Conservation (phyloP, 1,140 invertebrate genomes). For the Scaptodrosophila lebanonensis region DNA sequence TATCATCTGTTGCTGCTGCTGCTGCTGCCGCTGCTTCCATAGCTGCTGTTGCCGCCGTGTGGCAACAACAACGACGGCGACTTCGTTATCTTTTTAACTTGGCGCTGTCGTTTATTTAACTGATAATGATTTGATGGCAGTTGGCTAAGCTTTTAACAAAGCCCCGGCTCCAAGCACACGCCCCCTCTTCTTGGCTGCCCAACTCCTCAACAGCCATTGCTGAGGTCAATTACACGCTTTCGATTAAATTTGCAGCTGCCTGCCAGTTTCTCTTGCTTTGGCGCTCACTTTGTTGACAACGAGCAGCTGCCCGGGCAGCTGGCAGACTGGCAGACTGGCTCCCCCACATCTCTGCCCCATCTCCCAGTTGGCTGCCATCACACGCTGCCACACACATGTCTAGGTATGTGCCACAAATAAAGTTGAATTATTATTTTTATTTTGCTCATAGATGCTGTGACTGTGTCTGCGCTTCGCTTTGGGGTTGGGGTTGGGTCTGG, state of each 20-base stretch:
- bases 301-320: constrained; percentile 51
- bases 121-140: constrained; percentile 75
- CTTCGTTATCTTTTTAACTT: constrained; percentile 74
- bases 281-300: constrained; percentile 47
- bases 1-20: constrained; percentile 66
- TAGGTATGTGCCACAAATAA: constrained; percentile 65
- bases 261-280: constrained; percentile 22
- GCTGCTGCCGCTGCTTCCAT: no score
- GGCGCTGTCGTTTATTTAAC: constrained; percentile 73
- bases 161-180: constrained; percentile 19
- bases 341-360: neutral
- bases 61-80: constrained; percentile 34
- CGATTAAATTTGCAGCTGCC: constrained; percentile 70
- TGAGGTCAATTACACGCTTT: constrained; percentile 74
- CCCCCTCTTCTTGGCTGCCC: neutral
- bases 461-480: neutral
- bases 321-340: constrained; percentile 18
- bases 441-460: constrained; percentile 32
- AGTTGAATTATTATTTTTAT: constrained; percentile 75
- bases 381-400: constrained; percentile 11
- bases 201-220: constrained; percentile 50
- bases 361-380: neutral
- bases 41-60: constrained; percentile 6
- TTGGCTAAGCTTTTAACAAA: constrained; percentile 71
- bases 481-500: constrained; percentile 4